These are phyloP conservation scores for Tupiocoris notatus DNA, from an alignment of 2,888 invertebrate species.

Conservation along the genomic window DNA sequence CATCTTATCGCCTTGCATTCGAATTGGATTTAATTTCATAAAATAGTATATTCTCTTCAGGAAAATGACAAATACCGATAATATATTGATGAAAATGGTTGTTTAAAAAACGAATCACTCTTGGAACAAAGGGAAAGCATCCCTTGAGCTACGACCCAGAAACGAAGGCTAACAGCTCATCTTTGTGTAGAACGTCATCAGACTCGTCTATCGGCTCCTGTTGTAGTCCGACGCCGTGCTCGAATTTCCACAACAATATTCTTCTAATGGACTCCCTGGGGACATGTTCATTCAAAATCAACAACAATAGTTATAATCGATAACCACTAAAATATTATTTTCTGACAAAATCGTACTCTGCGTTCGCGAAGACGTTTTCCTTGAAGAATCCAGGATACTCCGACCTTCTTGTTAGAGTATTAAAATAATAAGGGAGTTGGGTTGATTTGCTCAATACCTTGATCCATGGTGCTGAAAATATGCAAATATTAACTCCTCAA, in stretches of 20 bases:
- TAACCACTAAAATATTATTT: neutral
- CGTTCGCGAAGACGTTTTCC: slow-evolving; percentile 50
- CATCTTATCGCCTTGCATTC: no score
- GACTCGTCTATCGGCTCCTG: slow-evolving; percentile 41
- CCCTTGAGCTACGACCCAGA: neutral
- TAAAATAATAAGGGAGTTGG: slow-evolving; percentile 55
- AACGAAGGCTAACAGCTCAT: slow-evolving; percentile 26
- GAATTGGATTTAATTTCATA: no score
- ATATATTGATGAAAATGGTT: no score
- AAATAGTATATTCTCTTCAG: no score
- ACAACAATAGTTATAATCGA: neutral
- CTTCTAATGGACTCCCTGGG: slow-evolving; percentile 53
- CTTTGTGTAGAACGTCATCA: slow-evolving; percentile 48
- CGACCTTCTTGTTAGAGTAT: slow-evolving; percentile 52
- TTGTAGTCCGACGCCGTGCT: slow-evolving; percentile 53
- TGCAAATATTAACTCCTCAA: no score
- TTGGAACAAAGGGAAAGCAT: no score
- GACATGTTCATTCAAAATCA: neutral
- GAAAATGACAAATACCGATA: no score
- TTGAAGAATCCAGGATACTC: no score
- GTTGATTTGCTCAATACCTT: slow-evolving; percentile 54
- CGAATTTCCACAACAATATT: slow-evolving; percentile 55
- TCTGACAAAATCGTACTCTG: slow-evolving; percentile 24
- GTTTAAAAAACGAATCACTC: no score
- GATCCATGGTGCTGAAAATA: slow-evolving; percentile 57